Base-by-base conservation (phyloP, 2,888 invertebrate genomes). In the Syritta pipiens region DNA sequence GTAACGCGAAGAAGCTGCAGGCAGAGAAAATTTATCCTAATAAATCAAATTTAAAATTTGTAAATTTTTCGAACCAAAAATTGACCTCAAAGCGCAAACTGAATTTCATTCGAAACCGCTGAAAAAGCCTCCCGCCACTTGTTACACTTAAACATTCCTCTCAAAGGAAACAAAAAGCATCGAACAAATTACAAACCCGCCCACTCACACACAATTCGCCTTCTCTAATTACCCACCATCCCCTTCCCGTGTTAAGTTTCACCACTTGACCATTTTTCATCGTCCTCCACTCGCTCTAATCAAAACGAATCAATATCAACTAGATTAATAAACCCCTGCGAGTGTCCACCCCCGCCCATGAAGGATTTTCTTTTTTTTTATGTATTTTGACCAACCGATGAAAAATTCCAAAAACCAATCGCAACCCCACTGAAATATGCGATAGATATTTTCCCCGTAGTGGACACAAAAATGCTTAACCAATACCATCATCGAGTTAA, bases 401-500 rank as follows among this genome's bases (percentile, higher is more conserved):
- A 46, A 35, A 55, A 44, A 67, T 40, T 19, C 48, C 74, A 49
- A 67, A 60, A 60, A 49, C 28, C 53, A 67, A 60, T 44, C 79
- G 67, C 55, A 37, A 37, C 17, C 37, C 37, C 17, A 37, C 9
- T 51, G 46, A 72, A 72, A 77, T 72, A 77, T 77, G 49, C 55
- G 60, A 79, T 68, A 72, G 79, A 74, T 74, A 74, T 57, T 32
- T 65, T 49, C 37, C 53, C 40, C 62, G 60, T 71, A 72, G 74
- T 79, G 67, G 79, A 79, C 74, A 74, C 74, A 79, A 77, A 74
- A 79, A 74, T 79, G 67, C 57, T 57, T 67, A 79, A 74, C 79
- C 79, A 79, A 74, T 74, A 79, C 67, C 74, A 79, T 79, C 74
- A 74, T 79, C 67, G 62, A 79, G 79, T 79, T 74, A 79, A 79